Conservation (phyloP, 2,113 vertebrate species). For the Todiramphus chloris region DNA sequence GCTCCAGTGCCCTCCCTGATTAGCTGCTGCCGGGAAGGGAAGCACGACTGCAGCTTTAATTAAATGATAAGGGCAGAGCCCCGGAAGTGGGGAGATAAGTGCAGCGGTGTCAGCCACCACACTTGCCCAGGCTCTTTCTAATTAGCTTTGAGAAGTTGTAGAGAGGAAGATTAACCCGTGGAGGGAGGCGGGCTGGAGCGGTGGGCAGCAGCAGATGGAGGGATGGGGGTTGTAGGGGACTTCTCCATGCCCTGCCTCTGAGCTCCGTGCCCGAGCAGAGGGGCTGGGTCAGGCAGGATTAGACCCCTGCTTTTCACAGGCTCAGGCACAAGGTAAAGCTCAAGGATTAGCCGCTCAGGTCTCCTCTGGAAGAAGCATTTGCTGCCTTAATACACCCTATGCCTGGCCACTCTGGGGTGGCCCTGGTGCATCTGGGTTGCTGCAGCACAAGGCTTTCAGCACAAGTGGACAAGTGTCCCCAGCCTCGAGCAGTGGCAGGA, state of each 20-base stretch:
- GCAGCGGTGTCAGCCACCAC: constrained; percentile 31
- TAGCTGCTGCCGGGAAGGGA: constrained; percentile 56
- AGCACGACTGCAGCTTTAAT: constrained; percentile 62
- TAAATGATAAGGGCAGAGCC: constrained; percentile 75
- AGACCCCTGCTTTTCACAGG: background rate
- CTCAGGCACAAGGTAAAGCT: background rate
- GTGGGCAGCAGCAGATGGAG: background rate
- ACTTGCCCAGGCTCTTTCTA: constrained; percentile 45
- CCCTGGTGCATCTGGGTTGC: no score
- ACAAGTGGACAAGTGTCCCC: background rate
- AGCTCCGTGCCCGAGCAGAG: rapidly evolving
- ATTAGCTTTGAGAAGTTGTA: constrained; percentile 42
- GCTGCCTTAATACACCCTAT: background rate
- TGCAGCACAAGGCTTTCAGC: background rate
- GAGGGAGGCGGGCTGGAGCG: background rate
- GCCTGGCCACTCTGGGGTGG: background rate
- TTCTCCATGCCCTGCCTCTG: rapidly evolving
- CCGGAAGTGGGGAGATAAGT: constrained; percentile 66
- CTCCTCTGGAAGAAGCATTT: background rate
- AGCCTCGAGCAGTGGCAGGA: background rate
- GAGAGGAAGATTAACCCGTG: constrained; percentile 43
- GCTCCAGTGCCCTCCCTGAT: constrained; percentile 65
- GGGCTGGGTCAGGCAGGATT: background rate
- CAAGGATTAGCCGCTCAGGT: background rate
- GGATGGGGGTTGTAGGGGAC: background rate